Percentiles rank a stretch among this genome's conserved stretches.
phyloP scores from a whole-genome alignment of 2,888 invertebrate genomes.

The Falcaria lacertinaria region DNA sequence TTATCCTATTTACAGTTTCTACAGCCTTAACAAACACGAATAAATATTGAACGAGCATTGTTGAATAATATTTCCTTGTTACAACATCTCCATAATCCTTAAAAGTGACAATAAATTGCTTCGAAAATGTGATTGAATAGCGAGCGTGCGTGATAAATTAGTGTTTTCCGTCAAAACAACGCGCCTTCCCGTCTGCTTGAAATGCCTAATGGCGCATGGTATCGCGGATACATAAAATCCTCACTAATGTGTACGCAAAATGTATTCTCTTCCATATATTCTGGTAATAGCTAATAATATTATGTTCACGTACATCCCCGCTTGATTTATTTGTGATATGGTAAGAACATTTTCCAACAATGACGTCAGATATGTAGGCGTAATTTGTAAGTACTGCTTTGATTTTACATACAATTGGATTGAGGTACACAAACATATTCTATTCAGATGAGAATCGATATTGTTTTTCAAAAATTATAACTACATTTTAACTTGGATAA shows the following conservation, averaged over 20 bases:
- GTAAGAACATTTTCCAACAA: neutral
- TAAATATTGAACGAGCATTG: no score
- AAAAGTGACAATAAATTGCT: conserved; percentile 27
- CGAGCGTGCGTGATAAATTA: conserved; percentile 23
- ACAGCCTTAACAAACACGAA: no score
- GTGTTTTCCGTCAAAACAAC: conserved; percentile 24
- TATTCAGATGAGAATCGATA: no score
- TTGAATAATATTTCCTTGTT: neutral
- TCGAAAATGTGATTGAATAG: conserved; percentile 24
- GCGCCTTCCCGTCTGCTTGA: conserved; percentile 17
- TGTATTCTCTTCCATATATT: conserved; percentile 1
- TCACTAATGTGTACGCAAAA: conserved; percentile 2
- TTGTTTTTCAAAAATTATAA: no score
- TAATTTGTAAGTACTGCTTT: neutral
- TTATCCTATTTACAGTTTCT: no score
- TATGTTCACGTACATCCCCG: neutral
- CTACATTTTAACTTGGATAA: no score
- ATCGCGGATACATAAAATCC: conserved; percentile 9
- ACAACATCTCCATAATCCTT: conserved; percentile 15
- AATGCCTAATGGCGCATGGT: conserved; percentile 23
- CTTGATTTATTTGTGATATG: neutral
- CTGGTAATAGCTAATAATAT: neutral
- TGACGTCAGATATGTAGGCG: neutral
- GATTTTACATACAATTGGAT: no score
- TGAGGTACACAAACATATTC: no score